A percentile compares a stretch with the other conserved stretches of the same genome.
These are phyloP conservation scores for Apodemia mormo DNA, from an alignment of 2,888 invertebrate species.

Conservation along the genomic window DNA sequence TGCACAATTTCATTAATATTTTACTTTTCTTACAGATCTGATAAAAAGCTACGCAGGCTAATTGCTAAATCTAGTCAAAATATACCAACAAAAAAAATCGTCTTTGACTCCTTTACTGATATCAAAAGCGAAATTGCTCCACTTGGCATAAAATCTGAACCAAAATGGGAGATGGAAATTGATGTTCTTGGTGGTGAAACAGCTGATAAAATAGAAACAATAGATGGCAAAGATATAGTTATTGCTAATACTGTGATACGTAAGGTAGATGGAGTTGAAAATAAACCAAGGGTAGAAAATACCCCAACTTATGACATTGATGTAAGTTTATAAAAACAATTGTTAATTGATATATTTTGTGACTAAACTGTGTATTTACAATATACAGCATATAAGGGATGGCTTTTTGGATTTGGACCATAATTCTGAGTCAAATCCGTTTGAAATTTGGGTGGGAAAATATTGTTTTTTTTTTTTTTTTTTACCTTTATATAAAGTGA, in stretches of 20 bases:
- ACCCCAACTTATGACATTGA: conserved; percentile 44
- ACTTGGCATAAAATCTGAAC: conserved; percentile 62
- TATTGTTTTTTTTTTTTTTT: no score
- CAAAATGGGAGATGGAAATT: conserved; percentile 75
- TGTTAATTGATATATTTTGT: no score
- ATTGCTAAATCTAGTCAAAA: conserved; percentile 49
- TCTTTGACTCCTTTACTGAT: conserved; percentile 73
- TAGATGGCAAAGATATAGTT: conserved; percentile 64
- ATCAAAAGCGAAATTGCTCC: conserved; percentile 76
- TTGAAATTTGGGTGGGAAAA: no score
- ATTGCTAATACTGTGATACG: conserved; percentile 74
- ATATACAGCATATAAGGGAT: no score
- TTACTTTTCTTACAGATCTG: conserved; percentile 53
- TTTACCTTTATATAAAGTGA: no score
- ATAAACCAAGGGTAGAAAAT: conserved; percentile 40
- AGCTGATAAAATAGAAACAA: conserved; percentile 49
- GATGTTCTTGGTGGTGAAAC: conserved; percentile 50
- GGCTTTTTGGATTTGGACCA: no score
- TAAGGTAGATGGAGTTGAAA: conserved; percentile 61
- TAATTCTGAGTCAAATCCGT: no score
- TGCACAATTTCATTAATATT: neutral
- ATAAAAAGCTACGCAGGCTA: conserved; percentile 63
- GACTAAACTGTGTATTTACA: no score
- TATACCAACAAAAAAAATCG: conserved; percentile 68
- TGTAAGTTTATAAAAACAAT: conserved; percentile 47